phyloP scores from a whole-genome alignment of 2,113 vertebrate genomes.

The Lathamus discolor region DNA sequence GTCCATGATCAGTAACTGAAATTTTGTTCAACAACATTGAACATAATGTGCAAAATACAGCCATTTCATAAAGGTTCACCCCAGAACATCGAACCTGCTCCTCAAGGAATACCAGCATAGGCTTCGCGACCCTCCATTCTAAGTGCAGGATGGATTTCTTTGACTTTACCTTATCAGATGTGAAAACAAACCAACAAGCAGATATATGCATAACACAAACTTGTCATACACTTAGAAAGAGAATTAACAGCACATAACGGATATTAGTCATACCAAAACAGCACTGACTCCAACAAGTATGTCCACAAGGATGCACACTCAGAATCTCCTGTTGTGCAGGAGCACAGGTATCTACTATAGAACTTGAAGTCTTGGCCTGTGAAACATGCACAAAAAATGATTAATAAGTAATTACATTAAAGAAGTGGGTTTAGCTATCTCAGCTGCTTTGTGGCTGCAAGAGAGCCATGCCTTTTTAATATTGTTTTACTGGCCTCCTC shows the following conservation, averaged over 20 bases:
- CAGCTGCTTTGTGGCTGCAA: background rate
- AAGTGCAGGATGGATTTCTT: background rate
- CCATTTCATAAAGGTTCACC: background rate
- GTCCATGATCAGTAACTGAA: background rate
- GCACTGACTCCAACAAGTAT: background rate
- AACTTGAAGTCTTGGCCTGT: background rate
- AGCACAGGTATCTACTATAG: background rate
- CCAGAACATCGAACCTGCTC: background rate
- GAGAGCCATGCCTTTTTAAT: background rate
- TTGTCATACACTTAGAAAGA: background rate
- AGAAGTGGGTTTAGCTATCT: background rate
- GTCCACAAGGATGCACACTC: background rate
- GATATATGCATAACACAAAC: accelerated
- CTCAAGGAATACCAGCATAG: background rate
- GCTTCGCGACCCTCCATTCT: background rate
- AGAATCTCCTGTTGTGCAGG: background rate
- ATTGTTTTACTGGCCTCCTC: background rate
- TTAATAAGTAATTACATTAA: background rate
- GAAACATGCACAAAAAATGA: background rate
- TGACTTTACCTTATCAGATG: background rate
- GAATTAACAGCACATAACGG: background rate
- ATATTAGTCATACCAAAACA: background rate
- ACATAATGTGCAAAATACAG: background rate
- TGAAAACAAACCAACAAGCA: background rate
- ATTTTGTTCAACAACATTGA: background rate